Conservation (phyloP, 2,113 vertebrate genomes). For the Clinocottus analis region DNA sequence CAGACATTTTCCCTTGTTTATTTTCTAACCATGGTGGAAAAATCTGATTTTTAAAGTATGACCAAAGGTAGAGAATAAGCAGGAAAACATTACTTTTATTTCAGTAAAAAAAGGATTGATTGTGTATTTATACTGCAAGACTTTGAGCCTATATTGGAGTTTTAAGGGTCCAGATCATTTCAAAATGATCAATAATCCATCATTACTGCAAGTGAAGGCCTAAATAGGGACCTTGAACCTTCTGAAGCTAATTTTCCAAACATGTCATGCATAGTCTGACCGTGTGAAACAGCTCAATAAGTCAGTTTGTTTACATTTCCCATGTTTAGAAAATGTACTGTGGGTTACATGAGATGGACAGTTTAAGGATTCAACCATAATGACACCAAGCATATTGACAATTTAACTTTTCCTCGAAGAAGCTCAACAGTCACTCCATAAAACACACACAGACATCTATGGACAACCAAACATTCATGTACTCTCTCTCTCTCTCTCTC, state of each 20-base stretch:
- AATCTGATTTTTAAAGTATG: conserved; percentile 19
- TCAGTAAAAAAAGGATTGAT: neutral
- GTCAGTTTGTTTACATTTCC: conserved; percentile 14
- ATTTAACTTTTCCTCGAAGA: conserved; percentile 30
- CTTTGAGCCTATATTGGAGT: too few relatives aligned
- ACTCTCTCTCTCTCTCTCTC: conserved; percentile 45
- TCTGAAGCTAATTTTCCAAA: neutral
- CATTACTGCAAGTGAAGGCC: neutral
- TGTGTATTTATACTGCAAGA: neutral
- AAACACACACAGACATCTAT: conserved; percentile 18
- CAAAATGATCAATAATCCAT: conserved; percentile 15
- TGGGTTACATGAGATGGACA: conserved; percentile 9
- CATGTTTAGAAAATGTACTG: conserved; percentile 12
- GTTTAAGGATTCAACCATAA: conserved; percentile 26
- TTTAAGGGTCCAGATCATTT: neutral
- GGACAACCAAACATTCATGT: conserved; percentile 38
- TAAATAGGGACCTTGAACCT: conserved; percentile 1
- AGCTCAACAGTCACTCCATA: conserved; percentile 15
- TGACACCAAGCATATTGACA: neutral
- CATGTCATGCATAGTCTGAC: conserved; percentile 1
- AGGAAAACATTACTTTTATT: neutral
- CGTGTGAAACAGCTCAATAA: neutral
- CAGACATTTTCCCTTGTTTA: conserved; percentile 63
- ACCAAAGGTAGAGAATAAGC: conserved; percentile 6
- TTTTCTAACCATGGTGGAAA: conserved; percentile 33